These are phyloP conservation scores for Lemur catta DNA, from an alignment of 2,797 vertebrate genomes.

Conservation along the genomic window DNA sequence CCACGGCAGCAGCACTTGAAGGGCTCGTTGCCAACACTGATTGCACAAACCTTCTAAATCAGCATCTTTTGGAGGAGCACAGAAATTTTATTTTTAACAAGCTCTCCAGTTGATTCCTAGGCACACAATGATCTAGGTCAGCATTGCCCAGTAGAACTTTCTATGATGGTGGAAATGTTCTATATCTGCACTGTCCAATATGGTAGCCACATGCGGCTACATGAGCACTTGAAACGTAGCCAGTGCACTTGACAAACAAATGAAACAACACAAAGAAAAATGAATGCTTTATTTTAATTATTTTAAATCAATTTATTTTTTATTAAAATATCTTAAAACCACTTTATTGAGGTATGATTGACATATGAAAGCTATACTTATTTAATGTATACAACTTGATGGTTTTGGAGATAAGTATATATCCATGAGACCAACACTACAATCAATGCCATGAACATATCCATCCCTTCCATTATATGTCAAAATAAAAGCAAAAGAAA, in stretches of 20 bases:
- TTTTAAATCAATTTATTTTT: neutral
- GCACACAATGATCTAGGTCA: neutral
- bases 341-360: neutral
- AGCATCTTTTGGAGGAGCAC: neutral
- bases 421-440: neutral
- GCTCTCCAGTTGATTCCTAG: neutral
- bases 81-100: neutral
- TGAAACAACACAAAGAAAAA: neutral
- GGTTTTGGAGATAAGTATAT: neutral
- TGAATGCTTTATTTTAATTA: neutral
- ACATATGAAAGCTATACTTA: neutral
- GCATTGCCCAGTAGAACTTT: neutral
- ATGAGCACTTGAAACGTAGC: neutral
- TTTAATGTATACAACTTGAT: neutral
- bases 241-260: neutral
- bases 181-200: rapidly evolving
- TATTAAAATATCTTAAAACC: neutral
- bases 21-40: neutral
- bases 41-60: neutral
- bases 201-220: neutral
- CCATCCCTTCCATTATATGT: neutral
- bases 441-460: neutral
- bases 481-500: neutral
- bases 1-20: neutral
- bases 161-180: neutral